Evolutionary conservation across 1,140 invertebrate species (phyloP).

Genomic region (Sogatella furcifera): DNA sequence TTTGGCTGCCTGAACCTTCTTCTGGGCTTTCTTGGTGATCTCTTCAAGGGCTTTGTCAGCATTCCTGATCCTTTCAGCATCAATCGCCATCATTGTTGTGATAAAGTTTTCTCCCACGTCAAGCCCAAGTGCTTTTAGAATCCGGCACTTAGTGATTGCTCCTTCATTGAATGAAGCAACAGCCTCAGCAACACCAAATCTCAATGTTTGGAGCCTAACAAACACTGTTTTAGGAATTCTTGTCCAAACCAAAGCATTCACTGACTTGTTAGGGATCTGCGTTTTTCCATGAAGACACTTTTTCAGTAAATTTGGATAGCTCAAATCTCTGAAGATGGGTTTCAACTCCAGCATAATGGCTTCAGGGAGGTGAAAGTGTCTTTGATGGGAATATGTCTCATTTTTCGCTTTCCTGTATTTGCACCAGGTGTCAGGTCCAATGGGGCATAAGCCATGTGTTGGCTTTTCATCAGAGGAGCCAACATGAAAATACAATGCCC

Average conservation of each 20-base stretch:
- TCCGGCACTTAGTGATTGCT: too few relatives aligned
- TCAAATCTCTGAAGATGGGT: slow-evolving; percentile 16
- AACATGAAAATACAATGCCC: slow-evolving; percentile 28
- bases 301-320: background rate
- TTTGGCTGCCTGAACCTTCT: too few relatives aligned
- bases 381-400: background rate
- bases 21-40: too few relatives aligned
- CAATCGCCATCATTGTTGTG: too few relatives aligned
- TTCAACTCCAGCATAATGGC: slow-evolving; percentile 7
- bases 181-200: too few relatives aligned
- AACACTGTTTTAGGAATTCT: background rate
- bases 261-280: background rate
- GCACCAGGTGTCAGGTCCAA: background rate
- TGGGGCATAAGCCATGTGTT: background rate
- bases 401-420: background rate
- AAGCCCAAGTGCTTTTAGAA: too few relatives aligned
- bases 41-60: too few relatives aligned
- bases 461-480: slow-evolving; percentile 25
- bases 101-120: too few relatives aligned
- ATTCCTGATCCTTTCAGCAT: too few relatives aligned
- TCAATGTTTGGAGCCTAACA: too few relatives aligned
- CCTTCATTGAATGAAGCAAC: too few relatives aligned
- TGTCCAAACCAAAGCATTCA: slow-evolving; percentile 1
- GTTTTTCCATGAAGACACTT: background rate
- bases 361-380: background rate